These are phyloP conservation scores for Campaea margaritaria DNA, from an alignment of 2,888 invertebrate species.

Conservation along the genomic window DNA sequence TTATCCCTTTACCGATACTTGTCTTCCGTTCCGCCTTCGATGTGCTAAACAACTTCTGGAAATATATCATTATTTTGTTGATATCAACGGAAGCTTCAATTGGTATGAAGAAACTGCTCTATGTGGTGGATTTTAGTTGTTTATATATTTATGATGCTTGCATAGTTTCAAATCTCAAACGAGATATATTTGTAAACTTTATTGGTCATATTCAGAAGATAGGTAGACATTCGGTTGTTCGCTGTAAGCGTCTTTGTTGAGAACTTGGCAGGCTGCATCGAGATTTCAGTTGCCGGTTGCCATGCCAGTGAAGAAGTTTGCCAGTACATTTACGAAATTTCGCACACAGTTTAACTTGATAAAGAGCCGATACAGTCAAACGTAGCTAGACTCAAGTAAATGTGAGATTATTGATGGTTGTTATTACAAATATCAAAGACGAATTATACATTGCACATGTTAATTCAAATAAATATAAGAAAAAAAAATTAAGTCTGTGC, in stretches of 20 bases:
- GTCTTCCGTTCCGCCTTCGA: slow-evolving; percentile 47
- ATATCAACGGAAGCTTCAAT: neutral
- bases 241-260: slow-evolving; percentile 38
- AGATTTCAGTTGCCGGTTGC: slow-evolving; percentile 37
- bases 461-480: no score
- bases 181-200: slow-evolving; percentile 27
- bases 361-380: slow-evolving; percentile 40
- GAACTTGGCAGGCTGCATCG: slow-evolving; percentile 43
- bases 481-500: no score
- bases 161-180: slow-evolving; percentile 4
- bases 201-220: slow-evolving; percentile 11
- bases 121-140: neutral
- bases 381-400: slow-evolving; percentile 27
- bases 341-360: slow-evolving; percentile 53
- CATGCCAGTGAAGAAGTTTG: slow-evolving; percentile 29
- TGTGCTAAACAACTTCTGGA: slow-evolving; percentile 29
- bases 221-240: slow-evolving; percentile 31
- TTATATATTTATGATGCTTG: neutral
- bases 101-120: neutral
- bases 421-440: no score
- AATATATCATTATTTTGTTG: slow-evolving; percentile 9
- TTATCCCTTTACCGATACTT: slow-evolving; percentile 69
- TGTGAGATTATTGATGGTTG: neutral
- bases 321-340: slow-evolving; percentile 50
- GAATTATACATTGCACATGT: no score